Conservation (phyloP, 2,797 vertebrate genomes). For the Tokudaia muenninki region DNA sequence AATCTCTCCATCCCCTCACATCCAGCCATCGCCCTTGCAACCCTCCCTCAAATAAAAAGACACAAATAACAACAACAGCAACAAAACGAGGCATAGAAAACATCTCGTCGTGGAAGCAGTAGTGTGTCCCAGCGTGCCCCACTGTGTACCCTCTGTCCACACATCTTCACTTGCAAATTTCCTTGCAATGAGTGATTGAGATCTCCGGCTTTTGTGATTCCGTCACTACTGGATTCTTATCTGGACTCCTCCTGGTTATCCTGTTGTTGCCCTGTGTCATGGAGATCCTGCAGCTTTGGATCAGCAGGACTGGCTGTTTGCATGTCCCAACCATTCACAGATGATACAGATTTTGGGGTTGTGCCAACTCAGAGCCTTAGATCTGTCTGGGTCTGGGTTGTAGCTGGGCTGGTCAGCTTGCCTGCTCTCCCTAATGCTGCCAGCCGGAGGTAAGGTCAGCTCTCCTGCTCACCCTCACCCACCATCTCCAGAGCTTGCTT, state of each 20-base stretch:
- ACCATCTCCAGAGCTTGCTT: neutral
- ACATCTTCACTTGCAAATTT: neutral
- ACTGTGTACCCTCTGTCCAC: neutral
- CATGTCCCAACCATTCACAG: neutral
- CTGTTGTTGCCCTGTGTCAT: neutral
- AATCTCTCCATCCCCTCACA: neutral
- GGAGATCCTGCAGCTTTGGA: neutral
- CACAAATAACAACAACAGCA: neutral
- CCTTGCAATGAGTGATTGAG: neutral
- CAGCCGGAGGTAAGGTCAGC: neutral
- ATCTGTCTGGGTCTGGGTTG: neutral
- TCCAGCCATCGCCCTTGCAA: neutral
- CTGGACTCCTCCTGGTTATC: neutral
- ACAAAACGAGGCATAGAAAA: neutral
- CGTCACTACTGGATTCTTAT: neutral
- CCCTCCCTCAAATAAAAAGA: neutral
- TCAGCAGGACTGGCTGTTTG: neutral
- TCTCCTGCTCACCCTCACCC: neutral
- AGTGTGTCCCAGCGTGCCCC: neutral
- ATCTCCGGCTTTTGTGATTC: neutral
- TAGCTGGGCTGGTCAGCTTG: neutral
- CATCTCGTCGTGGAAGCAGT: rapidly evolving
- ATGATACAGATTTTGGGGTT: neutral
- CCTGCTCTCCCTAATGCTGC: neutral
- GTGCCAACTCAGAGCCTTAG: neutral